phyloP scores from a whole-genome alignment of 2,797 vertebrate genomes.

The Periophthalmus magnuspinnatus region DNA sequence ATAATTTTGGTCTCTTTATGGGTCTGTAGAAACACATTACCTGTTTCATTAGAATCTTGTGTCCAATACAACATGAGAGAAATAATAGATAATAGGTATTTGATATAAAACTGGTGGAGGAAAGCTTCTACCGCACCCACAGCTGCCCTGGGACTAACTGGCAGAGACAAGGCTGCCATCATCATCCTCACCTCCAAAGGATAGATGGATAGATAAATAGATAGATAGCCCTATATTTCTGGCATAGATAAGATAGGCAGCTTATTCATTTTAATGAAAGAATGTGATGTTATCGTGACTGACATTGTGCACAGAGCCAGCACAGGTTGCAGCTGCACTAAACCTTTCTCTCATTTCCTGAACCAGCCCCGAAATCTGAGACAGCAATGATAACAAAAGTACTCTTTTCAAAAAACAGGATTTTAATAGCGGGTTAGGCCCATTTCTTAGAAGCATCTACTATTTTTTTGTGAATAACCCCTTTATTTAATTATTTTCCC shows the following conservation, averaged over 20 bases:
- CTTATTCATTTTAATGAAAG: neutral
- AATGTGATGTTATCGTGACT: constrained; percentile 28
- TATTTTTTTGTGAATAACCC: constrained; percentile 51
- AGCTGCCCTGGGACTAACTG: too few species aligned
- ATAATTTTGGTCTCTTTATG: neutral
- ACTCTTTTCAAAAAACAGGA: constrained; percentile 67
- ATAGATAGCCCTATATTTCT: neutral
- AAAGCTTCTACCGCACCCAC: too few species aligned
- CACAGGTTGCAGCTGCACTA: constrained; percentile 44
- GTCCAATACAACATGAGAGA: neutral
- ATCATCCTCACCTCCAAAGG: neutral
- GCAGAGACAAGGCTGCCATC: neutral
- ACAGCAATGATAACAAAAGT: constrained; percentile 69
- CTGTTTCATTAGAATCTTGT: neutral
- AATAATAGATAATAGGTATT: neutral
- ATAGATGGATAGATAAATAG: too few species aligned
- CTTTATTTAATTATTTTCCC: constrained; percentile 46
- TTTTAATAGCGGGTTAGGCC: constrained; percentile 70
- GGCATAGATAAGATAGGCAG: neutral
- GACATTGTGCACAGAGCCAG: constrained; percentile 42
- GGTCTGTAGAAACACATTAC: neutral
- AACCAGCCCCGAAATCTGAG: constrained; percentile 67
- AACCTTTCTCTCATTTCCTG: constrained; percentile 65
- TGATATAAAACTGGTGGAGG: too few species aligned
- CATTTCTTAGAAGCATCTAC: constrained; percentile 59